phyloP scores from a whole-genome alignment of 2,797 vertebrate species.

The Smutsia temminckii region DNA sequence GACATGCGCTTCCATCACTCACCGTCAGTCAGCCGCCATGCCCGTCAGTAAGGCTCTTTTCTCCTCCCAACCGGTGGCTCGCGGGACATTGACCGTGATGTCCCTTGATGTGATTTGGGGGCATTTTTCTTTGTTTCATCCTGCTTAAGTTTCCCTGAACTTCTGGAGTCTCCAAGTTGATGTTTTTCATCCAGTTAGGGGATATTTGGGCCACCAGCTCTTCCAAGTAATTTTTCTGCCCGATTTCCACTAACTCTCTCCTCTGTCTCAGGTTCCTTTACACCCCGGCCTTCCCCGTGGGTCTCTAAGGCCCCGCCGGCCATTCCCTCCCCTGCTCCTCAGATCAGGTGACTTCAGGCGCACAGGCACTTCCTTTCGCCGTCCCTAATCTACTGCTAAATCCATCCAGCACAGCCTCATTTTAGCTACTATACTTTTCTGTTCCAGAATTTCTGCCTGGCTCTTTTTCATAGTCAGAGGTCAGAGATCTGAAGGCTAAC shows the following conservation, averaged over 20 bases:
- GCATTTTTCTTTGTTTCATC: not conserved
- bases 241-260: not conserved
- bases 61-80: not conserved
- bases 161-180: not conserved
- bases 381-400: no score
- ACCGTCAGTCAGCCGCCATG: no score
- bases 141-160: not conserved
- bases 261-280: not conserved
- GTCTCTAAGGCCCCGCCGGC: no score
- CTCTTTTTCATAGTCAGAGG: not conserved
- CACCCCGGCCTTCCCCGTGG: accelerated
- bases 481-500: no score
- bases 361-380: no score
- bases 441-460: not conserved
- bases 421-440: not conserved
- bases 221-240: not conserved
- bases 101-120: not conserved
- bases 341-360: accelerated
- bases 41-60: no score
- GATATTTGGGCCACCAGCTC: not conserved
- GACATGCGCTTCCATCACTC: no score
- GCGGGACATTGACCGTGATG: not conserved
- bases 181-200: not conserved
- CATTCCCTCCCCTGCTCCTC: no score
- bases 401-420: not conserved